Percentiles rank a stretch among this genome's conserved stretches.
phyloP scores from a whole-genome alignment of 2,797 vertebrate species.

The Liasis olivaceus region DNA sequence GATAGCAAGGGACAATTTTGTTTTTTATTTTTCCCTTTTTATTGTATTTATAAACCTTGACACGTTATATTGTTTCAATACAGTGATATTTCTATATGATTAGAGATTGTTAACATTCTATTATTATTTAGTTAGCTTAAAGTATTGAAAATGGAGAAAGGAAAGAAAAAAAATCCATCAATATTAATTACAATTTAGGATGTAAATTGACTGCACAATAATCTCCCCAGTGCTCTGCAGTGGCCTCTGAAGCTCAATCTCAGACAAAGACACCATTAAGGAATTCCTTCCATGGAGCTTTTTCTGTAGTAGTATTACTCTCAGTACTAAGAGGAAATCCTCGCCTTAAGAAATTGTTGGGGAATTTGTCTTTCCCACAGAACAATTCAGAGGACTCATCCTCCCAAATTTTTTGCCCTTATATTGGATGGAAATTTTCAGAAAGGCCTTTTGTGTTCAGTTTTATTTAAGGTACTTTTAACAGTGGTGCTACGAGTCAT shows the following conservation, averaged over 20 bases:
- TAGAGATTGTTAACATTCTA: background rate
- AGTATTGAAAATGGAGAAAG: background rate
- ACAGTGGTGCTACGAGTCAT: background rate
- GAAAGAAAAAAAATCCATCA: background rate
- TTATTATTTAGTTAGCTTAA: background rate
- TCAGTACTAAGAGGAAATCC: background rate
- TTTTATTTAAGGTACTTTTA: background rate
- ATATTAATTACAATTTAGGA: background rate
- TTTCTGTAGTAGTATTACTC: background rate
- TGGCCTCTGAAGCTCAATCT: background rate
- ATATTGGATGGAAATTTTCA: background rate
- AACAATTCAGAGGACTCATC: background rate
- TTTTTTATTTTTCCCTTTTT: background rate
- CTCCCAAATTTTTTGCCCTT: background rate
- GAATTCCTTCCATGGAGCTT: background rate
- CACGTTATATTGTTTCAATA: background rate
- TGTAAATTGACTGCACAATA: background rate
- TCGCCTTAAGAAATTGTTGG: background rate
- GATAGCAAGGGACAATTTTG: background rate
- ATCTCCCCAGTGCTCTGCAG: background rate
- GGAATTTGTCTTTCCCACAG: background rate
- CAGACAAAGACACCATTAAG: background rate
- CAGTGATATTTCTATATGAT: background rate
- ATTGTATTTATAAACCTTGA: background rate
- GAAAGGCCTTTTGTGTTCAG: background rate